Evolutionary conservation across 1,140 invertebrate genomes (phyloP), one percentile per base, ranked within the genome.

Genomic region (Asbolus verrucosus): DNA sequence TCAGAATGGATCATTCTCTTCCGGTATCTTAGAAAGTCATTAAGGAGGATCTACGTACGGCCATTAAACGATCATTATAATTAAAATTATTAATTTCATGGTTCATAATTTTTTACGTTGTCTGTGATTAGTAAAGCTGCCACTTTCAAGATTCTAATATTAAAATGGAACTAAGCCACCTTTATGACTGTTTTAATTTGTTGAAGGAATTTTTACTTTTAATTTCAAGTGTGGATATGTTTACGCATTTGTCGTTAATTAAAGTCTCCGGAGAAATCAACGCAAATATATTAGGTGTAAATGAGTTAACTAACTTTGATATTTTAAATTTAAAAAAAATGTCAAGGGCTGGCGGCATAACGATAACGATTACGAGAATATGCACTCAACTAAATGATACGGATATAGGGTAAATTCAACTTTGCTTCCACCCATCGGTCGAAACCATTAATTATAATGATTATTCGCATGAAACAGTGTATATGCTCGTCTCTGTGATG

Each of bases 351-450:
- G 19, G 13, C n/a, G 19, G n/a, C n/a, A n/a, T 54, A 11, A 16
- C 36, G 60, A 36, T 62, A 62, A 62, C 31, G 21, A 41, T 36
- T 33, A 62, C 60, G 3, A 62, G 60, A 62, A 24, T 38, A 62
- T 62, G 60, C 60, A 62, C 60, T 62, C 36, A 62, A 31, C 15
- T 19, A 62, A 62, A 62, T 62, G 14, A 62, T 62, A 62, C 60
- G 18, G 36, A 62, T 62, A 62, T 1, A 21, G 46, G 46, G 19
- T 54, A n/a, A n/a, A 27, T 36, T 62, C 30, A 41, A 15, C 30
- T 18, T 62, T 31, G 18, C 39, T 16, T 43, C 39, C 39, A 43
- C 30, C 30, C 30, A 62, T 62, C 46, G 27, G 46, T 27, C 36
- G 9, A 36, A 38, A 41, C 30, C 60, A 36, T 62, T 62, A 62